Conservation (phyloP, 2,888 invertebrate genomes). For the Bruchidius siliquastri region DNA sequence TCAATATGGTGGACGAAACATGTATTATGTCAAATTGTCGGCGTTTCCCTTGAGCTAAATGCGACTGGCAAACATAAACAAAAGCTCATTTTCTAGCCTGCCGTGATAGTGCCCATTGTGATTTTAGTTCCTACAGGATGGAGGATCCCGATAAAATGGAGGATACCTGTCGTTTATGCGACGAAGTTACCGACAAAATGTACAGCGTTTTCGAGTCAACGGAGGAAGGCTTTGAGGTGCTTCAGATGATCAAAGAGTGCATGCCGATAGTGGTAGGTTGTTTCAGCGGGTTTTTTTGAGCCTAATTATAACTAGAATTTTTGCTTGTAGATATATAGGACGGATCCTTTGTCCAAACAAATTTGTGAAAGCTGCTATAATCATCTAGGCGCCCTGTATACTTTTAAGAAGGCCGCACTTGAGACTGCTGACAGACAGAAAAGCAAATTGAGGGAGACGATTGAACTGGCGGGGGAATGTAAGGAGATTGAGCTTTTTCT, state of each 20-base stretch:
- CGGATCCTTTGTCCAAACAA: slow-evolving; percentile 44
- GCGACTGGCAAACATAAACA: slow-evolving; percentile 15
- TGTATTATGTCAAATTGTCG: slow-evolving; percentile 33
- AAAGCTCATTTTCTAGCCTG: background rate
- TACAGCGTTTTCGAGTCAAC: slow-evolving; percentile 44
- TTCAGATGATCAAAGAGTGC: slow-evolving; percentile 44
- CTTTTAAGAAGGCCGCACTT: slow-evolving; percentile 36
- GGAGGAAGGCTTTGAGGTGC: slow-evolving; percentile 41
- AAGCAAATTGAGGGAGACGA: slow-evolving; percentile 25
- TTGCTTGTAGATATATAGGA: slow-evolving; percentile 42
- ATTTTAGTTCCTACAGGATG: slow-evolving; percentile 10
- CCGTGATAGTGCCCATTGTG: background rate
- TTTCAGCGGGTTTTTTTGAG: slow-evolving; percentile 1
- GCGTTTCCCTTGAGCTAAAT: slow-evolving; percentile 31
- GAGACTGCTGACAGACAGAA: slow-evolving; percentile 37
- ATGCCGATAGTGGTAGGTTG: slow-evolving; percentile 42
- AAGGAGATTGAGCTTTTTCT: slow-evolving; percentile 7
- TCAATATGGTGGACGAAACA: slow-evolving; percentile 33
- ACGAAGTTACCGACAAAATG: slow-evolving; percentile 37
- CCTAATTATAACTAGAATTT: background rate
- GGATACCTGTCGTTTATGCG: slow-evolving; percentile 43
- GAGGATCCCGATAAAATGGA: slow-evolving; percentile 27
- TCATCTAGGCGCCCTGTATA: slow-evolving; percentile 34
- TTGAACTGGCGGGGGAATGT: background rate
- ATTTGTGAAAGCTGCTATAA: slow-evolving; percentile 42